phyloP scores from a whole-genome alignment of 2,888 invertebrate genomes.

The Lithophane semibrunnea region DNA sequence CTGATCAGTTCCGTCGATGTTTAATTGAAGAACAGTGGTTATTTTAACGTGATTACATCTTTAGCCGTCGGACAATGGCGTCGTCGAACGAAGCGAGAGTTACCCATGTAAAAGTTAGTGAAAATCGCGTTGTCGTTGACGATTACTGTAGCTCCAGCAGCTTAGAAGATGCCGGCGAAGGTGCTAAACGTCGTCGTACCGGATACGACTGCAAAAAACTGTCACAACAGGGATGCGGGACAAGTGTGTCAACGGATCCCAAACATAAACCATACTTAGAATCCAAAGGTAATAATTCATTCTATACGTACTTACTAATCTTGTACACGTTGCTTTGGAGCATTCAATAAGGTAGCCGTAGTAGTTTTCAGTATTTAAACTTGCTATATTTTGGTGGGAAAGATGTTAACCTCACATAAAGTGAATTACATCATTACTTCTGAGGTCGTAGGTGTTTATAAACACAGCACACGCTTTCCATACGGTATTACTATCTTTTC shows the following conservation, averaged over 20 bases:
- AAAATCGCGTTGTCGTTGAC: constrained; percentile 81
- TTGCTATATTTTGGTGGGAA: constrained; percentile 86
- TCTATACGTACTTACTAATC: constrained; percentile 64
- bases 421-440: constrained; percentile 84
- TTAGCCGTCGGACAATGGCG: constrained; percentile 88
- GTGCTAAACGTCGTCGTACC: constrained; percentile 85
- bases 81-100: constrained; percentile 86
- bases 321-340: constrained; percentile 45
- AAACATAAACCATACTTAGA: constrained; percentile 80
- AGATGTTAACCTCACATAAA: constrained; percentile 85
- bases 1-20: constrained; percentile 74
- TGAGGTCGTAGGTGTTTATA: constrained; percentile 89
- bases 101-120: constrained; percentile 87
- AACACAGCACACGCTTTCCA: constrained; percentile 81
- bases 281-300: constrained; percentile 82
- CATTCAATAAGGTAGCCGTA: constrained; percentile 42
- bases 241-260: constrained; percentile 86
- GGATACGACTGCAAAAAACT: constrained; percentile 86
- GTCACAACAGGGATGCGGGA: constrained; percentile 86
- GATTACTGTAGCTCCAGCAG: constrained; percentile 78
- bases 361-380: constrained; percentile 48
- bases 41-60: constrained; percentile 78
- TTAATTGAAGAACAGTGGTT: constrained; percentile 81
- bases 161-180: constrained; percentile 84
- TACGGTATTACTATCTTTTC: constrained; percentile 47